Conservation (phyloP, 2,797 vertebrate genomes). For the Spondyliosoma cantharus region DNA sequence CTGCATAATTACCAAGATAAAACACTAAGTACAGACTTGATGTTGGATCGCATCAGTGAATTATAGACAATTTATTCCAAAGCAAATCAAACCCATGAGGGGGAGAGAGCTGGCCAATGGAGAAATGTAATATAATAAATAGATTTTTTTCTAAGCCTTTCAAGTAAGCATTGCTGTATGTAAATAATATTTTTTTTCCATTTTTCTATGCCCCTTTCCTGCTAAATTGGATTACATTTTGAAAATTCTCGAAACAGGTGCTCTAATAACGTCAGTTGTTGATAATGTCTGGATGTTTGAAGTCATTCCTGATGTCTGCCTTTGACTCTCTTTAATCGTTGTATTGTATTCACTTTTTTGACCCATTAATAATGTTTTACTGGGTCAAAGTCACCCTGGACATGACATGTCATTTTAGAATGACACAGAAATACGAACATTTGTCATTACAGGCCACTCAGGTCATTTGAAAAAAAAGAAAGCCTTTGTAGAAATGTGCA, state of each 20-base stretch:
- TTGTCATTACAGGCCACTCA: too few relatives aligned
- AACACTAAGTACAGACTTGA: slow-evolving; percentile 23
- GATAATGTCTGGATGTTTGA: neutral
- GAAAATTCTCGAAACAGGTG: slow-evolving; percentile 5
- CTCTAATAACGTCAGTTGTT: slow-evolving; percentile 2
- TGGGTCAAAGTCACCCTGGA: neutral
- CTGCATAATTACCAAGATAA: slow-evolving; percentile 36
- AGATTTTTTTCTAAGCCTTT: slow-evolving; percentile 18
- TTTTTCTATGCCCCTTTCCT: slow-evolving; percentile 12
- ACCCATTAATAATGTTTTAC: neutral
- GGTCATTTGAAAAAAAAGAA: too few relatives aligned
- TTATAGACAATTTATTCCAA: slow-evolving; percentile 45
- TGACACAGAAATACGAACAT: neutral
- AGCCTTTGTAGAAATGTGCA: too few relatives aligned
- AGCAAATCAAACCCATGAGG: slow-evolving; percentile 41
- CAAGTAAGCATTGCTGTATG: slow-evolving; percentile 2
- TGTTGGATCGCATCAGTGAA: slow-evolving; percentile 40
- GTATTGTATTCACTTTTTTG: neutral
- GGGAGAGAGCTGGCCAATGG: slow-evolving; percentile 11
- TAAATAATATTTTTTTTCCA: slow-evolving; percentile 10
- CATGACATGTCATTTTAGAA: slow-evolving; percentile 2
- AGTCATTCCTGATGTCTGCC: neutral
- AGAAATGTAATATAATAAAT: slow-evolving; percentile 38
- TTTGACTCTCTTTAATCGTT: neutral
- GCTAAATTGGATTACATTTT: slow-evolving; percentile 3